Percentiles rank a stretch among this genome's conserved stretches.
Conservation (phyloP, 1,140 invertebrate species). For the Nasonia giraulti region DNA sequence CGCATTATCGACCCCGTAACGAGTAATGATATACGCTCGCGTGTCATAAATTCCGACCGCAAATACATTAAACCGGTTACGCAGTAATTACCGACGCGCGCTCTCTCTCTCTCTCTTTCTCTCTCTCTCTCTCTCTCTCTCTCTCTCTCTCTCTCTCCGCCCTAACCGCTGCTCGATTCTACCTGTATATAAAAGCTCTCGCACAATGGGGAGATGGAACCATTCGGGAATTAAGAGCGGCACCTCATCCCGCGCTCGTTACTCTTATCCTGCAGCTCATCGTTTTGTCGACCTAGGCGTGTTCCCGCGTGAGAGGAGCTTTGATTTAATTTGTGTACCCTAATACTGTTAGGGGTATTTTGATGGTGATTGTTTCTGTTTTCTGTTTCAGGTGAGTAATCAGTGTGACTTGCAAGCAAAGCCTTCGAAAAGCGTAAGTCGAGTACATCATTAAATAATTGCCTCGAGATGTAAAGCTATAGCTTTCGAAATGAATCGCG, state of each 20-base stretch:
- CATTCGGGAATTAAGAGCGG: slow-evolving; percentile 28
- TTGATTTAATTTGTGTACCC: too few species aligned
- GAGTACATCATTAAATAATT: too few species aligned
- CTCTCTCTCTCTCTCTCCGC: too few species aligned
- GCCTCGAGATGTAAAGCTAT: too few species aligned
- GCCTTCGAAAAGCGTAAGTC: too few species aligned
- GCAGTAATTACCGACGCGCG: slow-evolving; percentile 38
- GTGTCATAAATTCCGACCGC: slow-evolving; percentile 45
- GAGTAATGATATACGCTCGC: slow-evolving; percentile 23
- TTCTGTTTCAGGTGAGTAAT: slow-evolving; percentile 36
- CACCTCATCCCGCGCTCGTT: neutral
- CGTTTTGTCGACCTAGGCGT: neutral
- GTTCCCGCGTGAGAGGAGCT: neutral
- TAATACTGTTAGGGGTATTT: too few species aligned
- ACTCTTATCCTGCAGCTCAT: neutral
- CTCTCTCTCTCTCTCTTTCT: too few species aligned
- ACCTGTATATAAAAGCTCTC: neutral
- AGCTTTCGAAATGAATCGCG: too few species aligned
- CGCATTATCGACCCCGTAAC: slow-evolving; percentile 8
- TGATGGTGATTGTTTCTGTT: neutral
- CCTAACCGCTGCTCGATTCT: too few species aligned
- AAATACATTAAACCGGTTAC: slow-evolving; percentile 47
- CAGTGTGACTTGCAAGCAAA: too few species aligned
- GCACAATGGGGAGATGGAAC: slow-evolving; percentile 31
- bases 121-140: too few species aligned